Conservation (phyloP, 2,797 vertebrate species). For the Periophthalmus magnuspinnatus region DNA sequence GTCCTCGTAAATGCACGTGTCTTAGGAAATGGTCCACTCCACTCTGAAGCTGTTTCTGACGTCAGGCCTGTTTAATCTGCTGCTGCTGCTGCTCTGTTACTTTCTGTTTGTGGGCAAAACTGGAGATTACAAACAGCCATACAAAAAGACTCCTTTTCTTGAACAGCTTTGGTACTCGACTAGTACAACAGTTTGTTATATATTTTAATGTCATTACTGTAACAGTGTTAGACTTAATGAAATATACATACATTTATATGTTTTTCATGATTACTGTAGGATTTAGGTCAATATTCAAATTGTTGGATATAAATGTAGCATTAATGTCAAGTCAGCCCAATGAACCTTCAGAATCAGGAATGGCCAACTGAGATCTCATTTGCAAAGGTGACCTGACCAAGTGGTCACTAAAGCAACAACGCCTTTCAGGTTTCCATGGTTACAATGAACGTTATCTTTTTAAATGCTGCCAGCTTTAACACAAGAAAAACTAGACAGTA, state of each 20-base stretch:
- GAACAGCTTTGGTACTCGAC: slow-evolving; percentile 50
- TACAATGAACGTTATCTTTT: slow-evolving; percentile 22
- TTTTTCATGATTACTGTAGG: slow-evolving; percentile 57
- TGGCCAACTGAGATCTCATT: neutral
- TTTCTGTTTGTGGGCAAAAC: slow-evolving; percentile 68
- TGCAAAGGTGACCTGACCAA: slow-evolving; percentile 7
- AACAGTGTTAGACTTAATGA: slow-evolving; percentile 43
- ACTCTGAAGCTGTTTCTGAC: slow-evolving; percentile 27
- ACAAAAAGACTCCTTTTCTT: slow-evolving; percentile 47
- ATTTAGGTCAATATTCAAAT: slow-evolving; percentile 61
- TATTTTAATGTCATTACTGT: slow-evolving; percentile 47
- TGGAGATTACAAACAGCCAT: slow-evolving; percentile 59
- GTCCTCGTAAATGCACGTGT: slow-evolving; percentile 58
- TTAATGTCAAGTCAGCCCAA: slow-evolving; percentile 41
- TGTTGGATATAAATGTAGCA: slow-evolving; percentile 60
- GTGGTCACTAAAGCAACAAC: neutral
- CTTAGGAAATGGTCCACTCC: slow-evolving; percentile 40
- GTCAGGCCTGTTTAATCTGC: slow-evolving; percentile 30
- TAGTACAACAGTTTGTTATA: slow-evolving; percentile 25
- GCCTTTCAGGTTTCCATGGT: slow-evolving; percentile 37
- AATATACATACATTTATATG: slow-evolving; percentile 37
- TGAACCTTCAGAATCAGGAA: slow-evolving; percentile 6
- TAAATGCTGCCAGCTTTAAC: slow-evolving; percentile 32
- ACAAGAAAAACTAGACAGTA: slow-evolving; percentile 12
- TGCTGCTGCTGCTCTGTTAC: slow-evolving; percentile 37